Conservation (phyloP, 2,888 invertebrate genomes). For the Eilema griseolum region DNA sequence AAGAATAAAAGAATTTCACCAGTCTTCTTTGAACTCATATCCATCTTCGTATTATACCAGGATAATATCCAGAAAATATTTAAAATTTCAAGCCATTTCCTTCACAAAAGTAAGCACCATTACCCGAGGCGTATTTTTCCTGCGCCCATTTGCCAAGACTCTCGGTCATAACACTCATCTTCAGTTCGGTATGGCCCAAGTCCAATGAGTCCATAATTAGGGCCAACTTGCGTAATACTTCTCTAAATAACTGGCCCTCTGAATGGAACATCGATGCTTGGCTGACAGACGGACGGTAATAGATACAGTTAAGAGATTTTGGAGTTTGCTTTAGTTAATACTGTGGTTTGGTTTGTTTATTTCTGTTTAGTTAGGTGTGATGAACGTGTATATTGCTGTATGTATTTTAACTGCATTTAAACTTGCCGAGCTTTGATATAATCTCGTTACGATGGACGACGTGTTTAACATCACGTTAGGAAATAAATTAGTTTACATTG, state of each 20-base stretch:
- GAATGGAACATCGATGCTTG: slow-evolving; percentile 57
- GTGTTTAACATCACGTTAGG: not conserved
- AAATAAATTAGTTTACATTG: not conserved
- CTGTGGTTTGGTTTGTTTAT: slow-evolving; percentile 17
- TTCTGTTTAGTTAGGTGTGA: not conserved
- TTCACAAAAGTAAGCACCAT: slow-evolving; percentile 26
- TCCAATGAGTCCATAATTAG: slow-evolving; percentile 80
- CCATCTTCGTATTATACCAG: slow-evolving; percentile 1
- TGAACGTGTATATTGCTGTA: not conserved
- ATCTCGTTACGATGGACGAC: not conserved
- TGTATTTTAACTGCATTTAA: not conserved
- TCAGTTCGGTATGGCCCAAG: slow-evolving; percentile 66
- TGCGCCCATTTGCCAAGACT: slow-evolving; percentile 48
- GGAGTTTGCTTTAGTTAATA: slow-evolving; percentile 19
- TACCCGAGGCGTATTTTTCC: slow-evolving; percentile 34
- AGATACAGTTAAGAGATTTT: slow-evolving; percentile 33
- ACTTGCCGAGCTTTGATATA: not conserved
- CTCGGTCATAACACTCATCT: slow-evolving; percentile 57
- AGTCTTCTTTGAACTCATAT: not conserved
- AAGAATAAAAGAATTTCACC: not conserved
- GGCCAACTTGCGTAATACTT: slow-evolving; percentile 76
- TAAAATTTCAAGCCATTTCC: slow-evolving; percentile 22
- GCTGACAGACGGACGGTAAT: slow-evolving; percentile 56
- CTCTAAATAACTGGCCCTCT: slow-evolving; percentile 75
- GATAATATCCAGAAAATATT: slow-evolving; percentile 8